Evolutionary conservation across 1,140 invertebrate species (phyloP).

Genomic region (Lepidurus couesii): DNA sequence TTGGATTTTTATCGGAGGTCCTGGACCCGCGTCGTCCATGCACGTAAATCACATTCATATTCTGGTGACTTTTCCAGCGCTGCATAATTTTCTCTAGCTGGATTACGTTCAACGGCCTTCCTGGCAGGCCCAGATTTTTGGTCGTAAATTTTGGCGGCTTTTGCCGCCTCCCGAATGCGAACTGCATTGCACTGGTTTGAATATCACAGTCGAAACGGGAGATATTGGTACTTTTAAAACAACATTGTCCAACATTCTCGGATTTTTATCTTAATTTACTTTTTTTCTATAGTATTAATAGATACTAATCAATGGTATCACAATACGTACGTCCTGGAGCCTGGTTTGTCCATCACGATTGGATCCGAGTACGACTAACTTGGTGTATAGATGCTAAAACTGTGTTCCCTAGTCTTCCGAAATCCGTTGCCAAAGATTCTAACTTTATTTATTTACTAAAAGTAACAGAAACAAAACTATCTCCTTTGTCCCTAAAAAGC

Average conservation of each 20-base stretch:
- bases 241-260: neutral
- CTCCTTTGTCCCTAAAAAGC: neutral
- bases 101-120: conserved; percentile 51
- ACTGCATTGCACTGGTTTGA: conserved; percentile 43
- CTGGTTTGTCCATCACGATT: conserved; percentile 34
- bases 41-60: conserved; percentile 62
- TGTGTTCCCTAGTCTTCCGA: conserved; percentile 10
- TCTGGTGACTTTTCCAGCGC: conserved; percentile 20
- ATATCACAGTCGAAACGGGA: conserved; percentile 47
- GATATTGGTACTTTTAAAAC: conserved; percentile 47
- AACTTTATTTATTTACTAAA: conserved; percentile 11
- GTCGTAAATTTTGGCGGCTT: conserved; percentile 48
- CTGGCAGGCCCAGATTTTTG: conserved; percentile 52
- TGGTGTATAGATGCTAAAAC: neutral
- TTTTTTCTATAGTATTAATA: conserved; percentile 40
- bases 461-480: neutral
- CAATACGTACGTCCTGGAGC: conserved; percentile 45
- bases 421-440: conserved; percentile 3
- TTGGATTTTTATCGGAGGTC: conserved; percentile 86
- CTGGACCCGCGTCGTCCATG: conserved; percentile 83
- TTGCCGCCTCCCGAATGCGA: conserved; percentile 50
- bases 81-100: conserved; percentile 42
- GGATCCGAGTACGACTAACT: conserved; percentile 40
- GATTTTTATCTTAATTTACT: conserved; percentile 30
- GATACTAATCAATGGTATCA: conserved; percentile 55